phyloP scores from a whole-genome alignment of 2,888 invertebrate genomes.

The Omphaloscelis lunosa region DNA sequence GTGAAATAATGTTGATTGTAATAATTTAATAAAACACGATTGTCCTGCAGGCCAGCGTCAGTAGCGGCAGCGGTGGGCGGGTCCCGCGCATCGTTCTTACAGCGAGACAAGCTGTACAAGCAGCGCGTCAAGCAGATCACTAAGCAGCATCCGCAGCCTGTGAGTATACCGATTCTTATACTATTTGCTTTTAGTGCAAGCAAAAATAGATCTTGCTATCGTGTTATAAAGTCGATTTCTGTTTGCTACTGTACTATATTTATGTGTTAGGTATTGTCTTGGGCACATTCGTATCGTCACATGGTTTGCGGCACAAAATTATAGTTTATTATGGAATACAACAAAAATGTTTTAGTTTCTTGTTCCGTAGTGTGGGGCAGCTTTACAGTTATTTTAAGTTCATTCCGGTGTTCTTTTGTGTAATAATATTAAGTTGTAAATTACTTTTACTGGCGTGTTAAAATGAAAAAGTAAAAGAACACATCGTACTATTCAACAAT shows the following conservation, averaged over 20 bases:
- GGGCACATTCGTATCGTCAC: not conserved
- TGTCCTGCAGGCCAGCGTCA: constrained; percentile 76
- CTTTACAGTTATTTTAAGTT: not conserved
- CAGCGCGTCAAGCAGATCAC: constrained; percentile 86
- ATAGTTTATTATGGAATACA: not conserved
- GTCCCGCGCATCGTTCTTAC: constrained; percentile 83
- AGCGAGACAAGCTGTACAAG: constrained; percentile 88
- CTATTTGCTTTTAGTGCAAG: not conserved
- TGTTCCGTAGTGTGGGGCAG: not conserved
- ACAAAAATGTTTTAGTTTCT: not conserved
- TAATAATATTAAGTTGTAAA: too few relatives aligned
- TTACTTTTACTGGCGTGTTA: too few relatives aligned
- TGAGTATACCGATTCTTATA: constrained; percentile 63
- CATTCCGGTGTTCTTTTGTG: not conserved
- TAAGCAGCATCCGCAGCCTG: constrained; percentile 86
- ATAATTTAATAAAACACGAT: too few relatives aligned
- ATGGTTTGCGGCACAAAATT: too few relatives aligned
- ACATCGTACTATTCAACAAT: too few relatives aligned
- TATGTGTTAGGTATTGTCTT: not conserved
- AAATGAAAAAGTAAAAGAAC: too few relatives aligned
- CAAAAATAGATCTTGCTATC: accelerated
- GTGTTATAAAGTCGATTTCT: not conserved
- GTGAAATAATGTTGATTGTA: too few relatives aligned
- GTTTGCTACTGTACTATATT: accelerated
- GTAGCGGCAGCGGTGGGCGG: constrained; percentile 84